Percentiles rank a stretch among this genome's conserved stretches.
Conservation (phyloP, 2,797 vertebrate species). For the Pygocentrus nattereri region DNA sequence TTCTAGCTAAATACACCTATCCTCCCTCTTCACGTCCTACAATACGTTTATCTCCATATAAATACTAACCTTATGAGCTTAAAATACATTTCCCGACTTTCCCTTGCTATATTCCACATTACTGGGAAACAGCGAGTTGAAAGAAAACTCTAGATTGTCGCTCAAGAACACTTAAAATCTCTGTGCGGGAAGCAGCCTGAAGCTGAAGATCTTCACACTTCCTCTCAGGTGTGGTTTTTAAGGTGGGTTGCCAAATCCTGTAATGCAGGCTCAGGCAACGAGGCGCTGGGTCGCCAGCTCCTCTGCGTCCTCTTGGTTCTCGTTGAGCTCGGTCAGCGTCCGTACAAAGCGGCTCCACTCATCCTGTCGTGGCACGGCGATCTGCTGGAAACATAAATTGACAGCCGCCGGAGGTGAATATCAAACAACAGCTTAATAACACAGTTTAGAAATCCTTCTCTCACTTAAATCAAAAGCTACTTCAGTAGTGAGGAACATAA, state of each 20-base stretch:
- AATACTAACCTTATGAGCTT: not conserved
- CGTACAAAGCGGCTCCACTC: slow-evolving; percentile 96
- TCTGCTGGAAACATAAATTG: slow-evolving; percentile 83
- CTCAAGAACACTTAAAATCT: not conserved
- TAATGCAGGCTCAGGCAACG: slow-evolving; percentile 62
- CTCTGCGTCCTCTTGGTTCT: slow-evolving; percentile 93
- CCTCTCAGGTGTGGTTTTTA: not conserved
- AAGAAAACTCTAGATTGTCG: slow-evolving; percentile 43
- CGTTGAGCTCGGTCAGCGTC: slow-evolving; percentile 94
- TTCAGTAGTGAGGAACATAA: too few species aligned
- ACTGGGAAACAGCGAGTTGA: slow-evolving; percentile 40
- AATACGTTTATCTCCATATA: not conserved
- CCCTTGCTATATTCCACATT: not conserved
- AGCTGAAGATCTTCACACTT: not conserved
- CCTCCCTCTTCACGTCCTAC: not conserved
- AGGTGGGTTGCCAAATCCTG: not conserved
- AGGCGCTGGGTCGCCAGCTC: slow-evolving; percentile 90
- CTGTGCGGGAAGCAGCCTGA: not conserved
- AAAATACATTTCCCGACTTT: not conserved
- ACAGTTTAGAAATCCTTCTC: too few species aligned
- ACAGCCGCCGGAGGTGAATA: not conserved
- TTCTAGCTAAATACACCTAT: not conserved
- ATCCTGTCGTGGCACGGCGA: slow-evolving; percentile 92
- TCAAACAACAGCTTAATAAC: too few species aligned
- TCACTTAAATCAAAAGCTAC: too few species aligned